phyloP scores from a whole-genome alignment of 1,140 invertebrate species.

The Aphis gossypii region DNA sequence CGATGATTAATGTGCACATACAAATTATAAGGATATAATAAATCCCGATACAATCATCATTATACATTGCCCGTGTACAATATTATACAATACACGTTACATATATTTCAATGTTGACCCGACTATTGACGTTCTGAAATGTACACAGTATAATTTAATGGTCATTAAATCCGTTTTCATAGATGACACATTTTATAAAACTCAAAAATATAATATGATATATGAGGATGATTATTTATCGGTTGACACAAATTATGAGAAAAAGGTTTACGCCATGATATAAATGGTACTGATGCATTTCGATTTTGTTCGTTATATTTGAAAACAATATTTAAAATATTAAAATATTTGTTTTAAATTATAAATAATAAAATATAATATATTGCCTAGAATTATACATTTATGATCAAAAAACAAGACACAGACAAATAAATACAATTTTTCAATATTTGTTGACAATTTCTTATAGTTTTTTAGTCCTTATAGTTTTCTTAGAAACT shows the following conservation, averaged over 20 bases:
- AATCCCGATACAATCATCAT: background rate
- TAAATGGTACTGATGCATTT: background rate
- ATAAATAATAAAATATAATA: too few relatives aligned
- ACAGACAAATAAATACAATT: background rate
- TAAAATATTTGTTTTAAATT: too few relatives aligned
- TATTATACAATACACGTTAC: background rate
- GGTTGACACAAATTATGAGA: background rate
- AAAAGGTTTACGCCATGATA: background rate
- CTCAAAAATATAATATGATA: background rate
- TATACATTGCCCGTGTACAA: background rate
- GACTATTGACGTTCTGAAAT: background rate
- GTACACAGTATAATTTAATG: constrained; percentile 11
- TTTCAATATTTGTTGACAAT: background rate
- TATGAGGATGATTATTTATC: background rate
- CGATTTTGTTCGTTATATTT: background rate
- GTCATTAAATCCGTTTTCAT: background rate
- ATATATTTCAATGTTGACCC: background rate
- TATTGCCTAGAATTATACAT: too few relatives aligned
- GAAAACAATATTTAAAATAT: too few relatives aligned
- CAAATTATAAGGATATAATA: background rate
- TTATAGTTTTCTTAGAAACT: background rate
- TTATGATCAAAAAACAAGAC: background rate
- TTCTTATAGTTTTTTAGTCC: background rate
- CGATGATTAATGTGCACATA: background rate
- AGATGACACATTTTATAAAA: background rate